A percentile compares a stretch with the other conserved stretches of the same genome.
These are phyloP conservation scores for Calypte anna DNA, from an alignment of 2,113 vertebrate genomes.

Conservation along the genomic window DNA sequence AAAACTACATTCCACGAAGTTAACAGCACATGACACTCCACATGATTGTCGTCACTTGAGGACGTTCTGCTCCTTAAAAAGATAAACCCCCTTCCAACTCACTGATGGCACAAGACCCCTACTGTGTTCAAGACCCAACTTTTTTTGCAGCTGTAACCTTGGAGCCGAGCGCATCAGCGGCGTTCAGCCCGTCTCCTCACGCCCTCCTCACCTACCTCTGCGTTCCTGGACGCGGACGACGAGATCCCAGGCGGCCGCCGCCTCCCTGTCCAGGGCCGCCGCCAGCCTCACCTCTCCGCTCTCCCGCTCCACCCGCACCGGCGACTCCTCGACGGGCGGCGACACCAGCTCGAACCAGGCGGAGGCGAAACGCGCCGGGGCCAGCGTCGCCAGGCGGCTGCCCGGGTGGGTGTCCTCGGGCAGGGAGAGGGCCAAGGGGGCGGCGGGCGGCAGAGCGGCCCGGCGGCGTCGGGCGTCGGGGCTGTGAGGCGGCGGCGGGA, in stretches of 20 bases:
- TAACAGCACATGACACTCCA: rapidly evolving
- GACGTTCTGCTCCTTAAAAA: rapidly evolving
- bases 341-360: constrained; percentile 81
- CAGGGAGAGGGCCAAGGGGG: constrained; percentile 77
- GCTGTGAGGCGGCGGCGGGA: neutral
- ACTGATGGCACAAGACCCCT: rapidly evolving
- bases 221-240: constrained; percentile 83
- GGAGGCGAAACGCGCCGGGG: constrained; percentile 76
- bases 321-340: constrained; percentile 77
- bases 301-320: constrained; percentile 81
- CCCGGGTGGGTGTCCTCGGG: constrained; percentile 84
- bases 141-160: rapidly evolving
- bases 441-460: constrained; percentile 49
- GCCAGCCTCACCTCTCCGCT: constrained; percentile 83
- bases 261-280: constrained; percentile 83
- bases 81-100: rapidly evolving
- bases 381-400: constrained; percentile 80
- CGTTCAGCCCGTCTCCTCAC: neutral
- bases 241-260: constrained; percentile 78
- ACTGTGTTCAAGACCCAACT: rapidly evolving
- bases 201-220: constrained; percentile 69
- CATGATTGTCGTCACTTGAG: rapidly evolving
- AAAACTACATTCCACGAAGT: rapidly evolving
- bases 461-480: constrained; percentile 7
- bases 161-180: too few species aligned